phyloP scores from a whole-genome alignment of 2,888 invertebrate genomes.

The Galerucella pusilla region DNA sequence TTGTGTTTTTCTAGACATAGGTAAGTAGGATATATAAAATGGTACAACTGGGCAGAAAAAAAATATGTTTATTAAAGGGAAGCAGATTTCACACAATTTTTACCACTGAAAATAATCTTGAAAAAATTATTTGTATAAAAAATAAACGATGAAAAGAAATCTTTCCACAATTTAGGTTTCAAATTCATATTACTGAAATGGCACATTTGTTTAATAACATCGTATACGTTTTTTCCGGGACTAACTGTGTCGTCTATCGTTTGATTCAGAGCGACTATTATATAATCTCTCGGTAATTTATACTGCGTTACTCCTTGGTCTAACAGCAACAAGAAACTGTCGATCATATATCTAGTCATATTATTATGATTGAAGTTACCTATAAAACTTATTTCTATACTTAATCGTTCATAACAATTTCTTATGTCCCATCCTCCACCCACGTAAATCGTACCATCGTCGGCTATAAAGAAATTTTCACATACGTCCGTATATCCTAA shows the following conservation, averaged over 20 bases:
- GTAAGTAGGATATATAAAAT: too few species aligned
- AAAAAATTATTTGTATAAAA: neutral
- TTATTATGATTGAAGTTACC: slow-evolving; percentile 64
- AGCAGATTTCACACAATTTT: neutral
- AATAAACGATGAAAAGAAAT: neutral
- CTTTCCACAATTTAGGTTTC: neutral
- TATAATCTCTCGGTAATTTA: slow-evolving; percentile 65
- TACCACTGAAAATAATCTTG: neutral
- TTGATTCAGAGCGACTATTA: slow-evolving; percentile 68
- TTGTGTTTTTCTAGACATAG: too few species aligned
- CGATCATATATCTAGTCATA: slow-evolving; percentile 64
- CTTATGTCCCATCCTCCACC: slow-evolving; percentile 68
- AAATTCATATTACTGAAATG: slow-evolving; percentile 56
- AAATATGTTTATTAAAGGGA: neutral
- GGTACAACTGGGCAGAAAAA: too few species aligned
- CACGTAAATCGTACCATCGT: slow-evolving; percentile 69
- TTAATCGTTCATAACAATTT: slow-evolving; percentile 66
- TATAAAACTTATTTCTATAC: slow-evolving; percentile 66
- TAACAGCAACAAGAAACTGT: slow-evolving; percentile 64
- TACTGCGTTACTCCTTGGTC: slow-evolving; percentile 63
- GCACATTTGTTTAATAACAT: slow-evolving; percentile 66
- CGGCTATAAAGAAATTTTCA: slow-evolving; percentile 66
- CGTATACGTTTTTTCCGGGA: slow-evolving; percentile 67
- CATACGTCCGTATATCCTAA: slow-evolving; percentile 51
- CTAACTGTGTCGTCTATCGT: slow-evolving; percentile 61